phyloP scores from a whole-genome alignment of 1,140 invertebrate species.

The Drosophila triauraria region DNA sequence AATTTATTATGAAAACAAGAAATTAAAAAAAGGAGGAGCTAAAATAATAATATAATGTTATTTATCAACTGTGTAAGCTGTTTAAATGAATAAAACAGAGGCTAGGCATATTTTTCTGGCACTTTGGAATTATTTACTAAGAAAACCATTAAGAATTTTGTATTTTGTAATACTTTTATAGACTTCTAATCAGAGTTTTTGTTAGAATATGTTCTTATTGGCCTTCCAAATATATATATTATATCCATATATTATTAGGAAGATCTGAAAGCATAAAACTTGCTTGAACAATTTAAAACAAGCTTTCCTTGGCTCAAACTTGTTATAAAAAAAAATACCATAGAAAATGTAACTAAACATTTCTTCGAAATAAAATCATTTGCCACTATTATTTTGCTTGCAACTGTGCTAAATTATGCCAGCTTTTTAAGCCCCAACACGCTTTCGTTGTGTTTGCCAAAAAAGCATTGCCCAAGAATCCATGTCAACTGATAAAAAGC shows the following conservation, averaged over 20 bases:
- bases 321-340: background rate
- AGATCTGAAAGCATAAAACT: background rate
- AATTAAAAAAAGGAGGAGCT: background rate
- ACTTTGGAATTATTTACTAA: no score
- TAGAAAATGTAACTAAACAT: slow-evolving; percentile 4
- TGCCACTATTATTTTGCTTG: background rate
- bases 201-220: background rate
- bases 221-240: background rate
- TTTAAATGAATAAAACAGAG: no score
- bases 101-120: no score
- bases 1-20: background rate
- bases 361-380: background rate
- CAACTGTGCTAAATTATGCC: slow-evolving; percentile 26
- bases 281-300: background rate
- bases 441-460: slow-evolving; percentile 33
- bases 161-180: background rate
- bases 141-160: no score
- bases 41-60: no score
- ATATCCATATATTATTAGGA: background rate
- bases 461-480: slow-evolving; percentile 28
- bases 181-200: no score
- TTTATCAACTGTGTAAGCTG: no score
- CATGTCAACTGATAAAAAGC: slow-evolving; percentile 51
- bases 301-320: background rate
- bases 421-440: slow-evolving; percentile 36